Conservation (phyloP, 92 coral and sea anemone genomes). For the Porites lobata region DNA sequence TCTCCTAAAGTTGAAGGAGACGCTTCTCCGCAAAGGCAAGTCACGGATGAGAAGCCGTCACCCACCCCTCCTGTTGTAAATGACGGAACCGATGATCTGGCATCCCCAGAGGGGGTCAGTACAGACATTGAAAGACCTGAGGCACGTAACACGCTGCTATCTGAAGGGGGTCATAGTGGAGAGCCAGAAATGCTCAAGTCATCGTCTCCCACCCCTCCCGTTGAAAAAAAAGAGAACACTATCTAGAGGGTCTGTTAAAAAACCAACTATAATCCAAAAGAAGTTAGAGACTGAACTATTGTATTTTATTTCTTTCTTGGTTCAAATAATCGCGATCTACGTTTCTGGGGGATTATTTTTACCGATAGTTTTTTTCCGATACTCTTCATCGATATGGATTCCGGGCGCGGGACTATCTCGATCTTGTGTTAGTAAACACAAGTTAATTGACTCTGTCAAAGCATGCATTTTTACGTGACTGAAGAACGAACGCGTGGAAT, state of each 20-base stretch:
- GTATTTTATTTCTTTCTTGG: neutral
- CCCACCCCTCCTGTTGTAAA: neutral
- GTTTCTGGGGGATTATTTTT: neutral
- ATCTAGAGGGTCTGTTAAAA: neutral
- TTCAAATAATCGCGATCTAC: neutral
- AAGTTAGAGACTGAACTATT: neutral
- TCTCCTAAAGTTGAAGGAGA: neutral
- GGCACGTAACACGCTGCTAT: neutral
- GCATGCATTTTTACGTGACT: neutral
- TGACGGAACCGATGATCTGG: neutral
- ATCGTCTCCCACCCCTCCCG: neutral
- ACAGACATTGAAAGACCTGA: neutral
- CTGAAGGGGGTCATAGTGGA: neutral
- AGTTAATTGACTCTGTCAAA: no score
- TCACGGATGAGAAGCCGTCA: neutral
- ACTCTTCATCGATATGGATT: no score
- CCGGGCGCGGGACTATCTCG: no score
- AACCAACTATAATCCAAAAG: neutral
- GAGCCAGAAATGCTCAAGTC: neutral
- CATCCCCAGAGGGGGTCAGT: neutral
- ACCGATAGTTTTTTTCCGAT: no score
- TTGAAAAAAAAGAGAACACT: neutral
- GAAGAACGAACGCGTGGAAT: neutral
- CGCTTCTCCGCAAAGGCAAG: neutral
- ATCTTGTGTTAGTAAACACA: no score